A percentile compares a stretch with the other conserved stretches of the same genome.
Conservation (phyloP, 2,113 vertebrate genomes). For the Telmatochromis bifrenatus region DNA sequence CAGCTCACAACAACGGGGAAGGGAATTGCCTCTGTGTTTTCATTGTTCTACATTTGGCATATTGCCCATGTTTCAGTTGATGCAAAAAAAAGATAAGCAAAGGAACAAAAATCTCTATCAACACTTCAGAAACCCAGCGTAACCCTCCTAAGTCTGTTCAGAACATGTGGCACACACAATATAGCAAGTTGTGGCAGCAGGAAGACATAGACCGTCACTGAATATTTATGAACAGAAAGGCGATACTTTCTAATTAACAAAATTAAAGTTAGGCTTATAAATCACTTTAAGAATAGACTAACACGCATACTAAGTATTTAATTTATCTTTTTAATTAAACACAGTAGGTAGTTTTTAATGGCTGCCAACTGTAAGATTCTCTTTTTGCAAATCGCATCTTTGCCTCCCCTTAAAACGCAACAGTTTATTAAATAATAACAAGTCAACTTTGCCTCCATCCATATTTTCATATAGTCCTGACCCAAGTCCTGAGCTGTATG, state of each 20-base stretch:
- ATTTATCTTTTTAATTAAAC: slow-evolving; percentile 43
- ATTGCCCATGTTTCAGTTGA: neutral
- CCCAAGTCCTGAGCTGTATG: neutral
- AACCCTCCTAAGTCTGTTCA: neutral
- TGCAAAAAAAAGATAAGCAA: neutral
- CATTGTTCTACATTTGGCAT: neutral
- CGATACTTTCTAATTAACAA: neutral
- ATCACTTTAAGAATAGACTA: neutral
- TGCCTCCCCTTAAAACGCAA: neutral
- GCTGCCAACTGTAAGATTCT: neutral
- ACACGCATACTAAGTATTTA: neutral
- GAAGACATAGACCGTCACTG: neutral
- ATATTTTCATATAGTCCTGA: neutral
- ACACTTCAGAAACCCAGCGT: neutral
- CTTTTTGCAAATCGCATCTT: neutral
- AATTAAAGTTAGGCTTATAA: neutral
- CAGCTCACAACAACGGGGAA: neutral
- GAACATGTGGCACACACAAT: neutral
- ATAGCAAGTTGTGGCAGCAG: neutral
- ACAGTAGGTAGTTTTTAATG: slow-evolving; percentile 14
- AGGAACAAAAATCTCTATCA: neutral
- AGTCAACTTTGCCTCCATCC: neutral
- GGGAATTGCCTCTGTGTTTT: neutral
- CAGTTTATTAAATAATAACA: neutral
- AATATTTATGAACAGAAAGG: neutral